Conservation (phyloP, 1,140 invertebrate genomes). For the Bombus consobrinus region DNA sequence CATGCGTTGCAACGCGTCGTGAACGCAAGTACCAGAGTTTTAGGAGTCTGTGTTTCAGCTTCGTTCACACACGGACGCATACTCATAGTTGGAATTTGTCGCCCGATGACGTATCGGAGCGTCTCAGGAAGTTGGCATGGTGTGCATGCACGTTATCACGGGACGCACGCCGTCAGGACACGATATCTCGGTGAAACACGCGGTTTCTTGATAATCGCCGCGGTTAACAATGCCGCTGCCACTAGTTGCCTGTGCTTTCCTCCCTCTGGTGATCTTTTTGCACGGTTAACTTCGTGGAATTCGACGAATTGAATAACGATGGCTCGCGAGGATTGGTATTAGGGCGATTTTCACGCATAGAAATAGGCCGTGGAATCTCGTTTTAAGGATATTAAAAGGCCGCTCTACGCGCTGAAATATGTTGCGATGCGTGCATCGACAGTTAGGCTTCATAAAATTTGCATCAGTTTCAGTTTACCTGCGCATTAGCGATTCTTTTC, state of each 20-base stretch:
- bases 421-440: no score
- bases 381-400: no score
- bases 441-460: no score
- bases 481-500: no score
- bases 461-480: no score
- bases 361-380: no score
- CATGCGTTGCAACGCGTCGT: constrained; percentile 41
- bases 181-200: constrained; percentile 77
- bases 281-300: no score
- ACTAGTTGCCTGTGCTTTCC: constrained; percentile 31
- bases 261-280: not conserved
- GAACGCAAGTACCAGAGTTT: not conserved
- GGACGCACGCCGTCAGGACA: constrained; percentile 63
- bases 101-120: constrained; percentile 30
- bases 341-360: no score
- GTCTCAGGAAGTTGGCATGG: constrained; percentile 74
- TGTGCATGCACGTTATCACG: constrained; percentile 69
- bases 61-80: not conserved
- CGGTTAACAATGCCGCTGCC: constrained; percentile 62
- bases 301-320: not conserved
- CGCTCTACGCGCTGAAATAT: no score
- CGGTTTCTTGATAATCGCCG: constrained; percentile 74
- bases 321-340: no score
- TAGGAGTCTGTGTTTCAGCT: not conserved
- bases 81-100: constrained; percentile 44